These are phyloP conservation scores for Hyperopisus bebe DNA, from an alignment of 2,113 vertebrate genomes.

Conservation along the genomic window DNA sequence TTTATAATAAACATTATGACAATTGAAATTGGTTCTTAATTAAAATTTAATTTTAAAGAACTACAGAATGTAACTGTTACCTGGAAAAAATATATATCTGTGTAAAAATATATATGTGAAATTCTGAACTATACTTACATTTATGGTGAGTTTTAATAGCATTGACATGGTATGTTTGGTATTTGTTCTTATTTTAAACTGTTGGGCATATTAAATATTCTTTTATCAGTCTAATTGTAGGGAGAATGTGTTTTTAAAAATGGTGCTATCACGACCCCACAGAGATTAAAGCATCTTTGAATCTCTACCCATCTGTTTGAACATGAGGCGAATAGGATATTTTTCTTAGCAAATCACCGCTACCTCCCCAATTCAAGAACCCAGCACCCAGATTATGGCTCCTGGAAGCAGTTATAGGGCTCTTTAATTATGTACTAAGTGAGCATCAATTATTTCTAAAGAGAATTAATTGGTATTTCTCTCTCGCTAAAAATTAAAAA, in stretches of 20 bases:
- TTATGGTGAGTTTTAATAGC: not conserved
- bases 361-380: not conserved
- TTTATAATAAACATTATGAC: not conserved
- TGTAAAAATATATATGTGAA: not conserved
- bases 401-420: constrained; percentile 22
- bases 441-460: constrained; percentile 55
- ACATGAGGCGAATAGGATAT: not conserved
- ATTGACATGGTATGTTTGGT: not conserved
- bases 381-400: constrained; percentile 13
- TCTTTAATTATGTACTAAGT: constrained; percentile 54
- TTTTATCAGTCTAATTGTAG: not conserved
- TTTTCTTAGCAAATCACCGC: not conserved
- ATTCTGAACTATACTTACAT: not conserved
- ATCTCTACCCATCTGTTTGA: not conserved
- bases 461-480: constrained; percentile 24
- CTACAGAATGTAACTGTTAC: not conserved
- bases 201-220: not conserved
- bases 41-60: not conserved
- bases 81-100: not conserved
- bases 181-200: not conserved
- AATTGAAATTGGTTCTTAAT: not conserved
- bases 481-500: not conserved
- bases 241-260: not conserved
- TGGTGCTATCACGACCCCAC: not conserved
- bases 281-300: not conserved